Conservation (phyloP, 92 coral and sea anemone species). For the Zoanthus gigantus region DNA sequence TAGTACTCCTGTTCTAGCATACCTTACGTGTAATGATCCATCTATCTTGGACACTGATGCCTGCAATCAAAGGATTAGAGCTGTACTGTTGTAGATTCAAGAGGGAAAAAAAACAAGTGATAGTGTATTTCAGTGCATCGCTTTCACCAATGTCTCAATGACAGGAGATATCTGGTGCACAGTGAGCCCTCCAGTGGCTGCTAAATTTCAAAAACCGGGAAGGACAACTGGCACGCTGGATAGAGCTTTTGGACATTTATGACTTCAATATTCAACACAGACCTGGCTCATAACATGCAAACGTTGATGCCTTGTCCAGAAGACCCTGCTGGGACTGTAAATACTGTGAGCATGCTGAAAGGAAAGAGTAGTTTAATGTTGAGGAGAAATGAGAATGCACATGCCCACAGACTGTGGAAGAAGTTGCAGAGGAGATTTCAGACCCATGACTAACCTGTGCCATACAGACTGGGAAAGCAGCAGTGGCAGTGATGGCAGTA, state of each 20-base stretch:
- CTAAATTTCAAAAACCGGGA: slow-evolving; percentile 11
- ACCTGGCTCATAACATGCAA: slow-evolving; percentile 13
- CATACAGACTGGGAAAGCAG: background rate
- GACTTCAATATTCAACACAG: slow-evolving; percentile 37
- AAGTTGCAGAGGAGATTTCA: background rate
- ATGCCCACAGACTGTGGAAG: background rate
- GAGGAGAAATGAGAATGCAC: background rate
- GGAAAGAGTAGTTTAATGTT: too few relatives aligned
- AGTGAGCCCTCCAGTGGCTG: background rate
- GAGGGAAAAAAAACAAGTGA: too few relatives aligned
- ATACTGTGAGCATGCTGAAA: too few relatives aligned
- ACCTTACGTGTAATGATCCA: too few relatives aligned
- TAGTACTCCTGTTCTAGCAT: too few relatives aligned
- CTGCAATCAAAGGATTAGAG: too few relatives aligned
- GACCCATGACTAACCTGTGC: background rate
- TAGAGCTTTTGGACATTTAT: background rate
- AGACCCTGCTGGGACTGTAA: slow-evolving; percentile 6
- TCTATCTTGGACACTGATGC: too few relatives aligned
- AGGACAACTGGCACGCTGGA: slow-evolving; percentile 1
- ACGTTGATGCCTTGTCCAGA: slow-evolving; percentile 35
- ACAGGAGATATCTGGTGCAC: too few relatives aligned
- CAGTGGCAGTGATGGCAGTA: background rate
- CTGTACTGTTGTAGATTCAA: too few relatives aligned
- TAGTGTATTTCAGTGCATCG: too few relatives aligned
- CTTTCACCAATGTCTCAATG: too few relatives aligned